Conservation (phyloP, 2,113 vertebrate species). For the Xerus inauris region DNA sequence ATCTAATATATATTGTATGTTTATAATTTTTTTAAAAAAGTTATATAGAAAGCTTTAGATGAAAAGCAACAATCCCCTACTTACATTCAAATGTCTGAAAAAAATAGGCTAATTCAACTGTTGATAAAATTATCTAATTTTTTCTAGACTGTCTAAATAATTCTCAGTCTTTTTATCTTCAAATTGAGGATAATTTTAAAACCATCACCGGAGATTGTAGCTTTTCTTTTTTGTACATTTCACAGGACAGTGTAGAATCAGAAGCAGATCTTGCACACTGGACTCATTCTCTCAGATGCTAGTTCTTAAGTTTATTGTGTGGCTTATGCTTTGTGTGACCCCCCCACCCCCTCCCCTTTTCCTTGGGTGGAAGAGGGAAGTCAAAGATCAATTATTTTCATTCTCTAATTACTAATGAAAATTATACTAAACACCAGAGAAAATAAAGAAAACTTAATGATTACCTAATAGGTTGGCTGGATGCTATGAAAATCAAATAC, state of each 20-base stretch:
- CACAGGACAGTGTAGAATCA: neutral
- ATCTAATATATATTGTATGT: neutral
- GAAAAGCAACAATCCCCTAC: neutral
- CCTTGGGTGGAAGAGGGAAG: neutral
- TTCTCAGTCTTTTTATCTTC: neutral
- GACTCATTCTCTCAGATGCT: neutral
- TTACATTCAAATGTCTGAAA: neutral
- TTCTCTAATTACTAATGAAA: neutral
- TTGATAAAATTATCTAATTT: neutral
- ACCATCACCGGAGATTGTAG: neutral
- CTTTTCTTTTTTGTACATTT: neutral
- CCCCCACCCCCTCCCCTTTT: fast-evolving
- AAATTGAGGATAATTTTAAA: neutral
- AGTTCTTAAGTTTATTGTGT: neutral
- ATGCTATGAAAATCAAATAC: neutral
- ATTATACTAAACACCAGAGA: neutral
- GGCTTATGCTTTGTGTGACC: neutral
- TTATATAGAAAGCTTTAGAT: neutral
- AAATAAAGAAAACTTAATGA: neutral
- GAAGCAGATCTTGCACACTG: neutral
- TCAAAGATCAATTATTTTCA: neutral
- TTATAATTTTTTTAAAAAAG: neutral
- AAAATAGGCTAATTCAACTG: neutral
- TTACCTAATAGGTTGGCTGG: neutral
- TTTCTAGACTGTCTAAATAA: neutral